Base-by-base conservation (phyloP, 2,797 vertebrate species). In the Valencia hispanica region DNA sequence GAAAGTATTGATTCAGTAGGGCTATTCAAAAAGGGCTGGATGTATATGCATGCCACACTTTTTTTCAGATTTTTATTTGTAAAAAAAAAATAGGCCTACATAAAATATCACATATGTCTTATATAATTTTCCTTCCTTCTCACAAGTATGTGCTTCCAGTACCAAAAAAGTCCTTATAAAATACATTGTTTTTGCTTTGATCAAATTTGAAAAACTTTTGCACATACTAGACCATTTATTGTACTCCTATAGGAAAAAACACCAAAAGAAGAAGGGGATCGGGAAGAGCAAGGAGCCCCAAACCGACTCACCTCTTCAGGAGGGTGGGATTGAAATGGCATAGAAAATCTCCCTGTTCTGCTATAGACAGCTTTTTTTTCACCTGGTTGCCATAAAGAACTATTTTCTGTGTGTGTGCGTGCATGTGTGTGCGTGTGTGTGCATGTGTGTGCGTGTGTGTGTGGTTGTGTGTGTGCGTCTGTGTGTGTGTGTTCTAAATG, bases 211-310 rank as follows among this genome's bases (percentile, higher is more conserved):
- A 22, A 12, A 36, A 11, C 6, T 51, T 0, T 68, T 14, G 15
- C 1, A 57, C 70, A 45, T 68, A 39, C 73, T 12, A n/a, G 34
- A 11, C 63, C 27, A 25, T 75, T 25, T 20, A 4, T 85, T 83
- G 20, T 34, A 7, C 32, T 72, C 68, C 30, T 81, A 22, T 48
- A 95, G 94, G 79, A 89, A 94, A 69, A 89, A 84, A 22, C 39
- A 4, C 0, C 2, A 76, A 39, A 85, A 82, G 73, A 89, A 89
- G 81, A 84, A 73, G 51, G 55, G 17, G 34, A 3, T 22, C 32
- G 86, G n/a, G 48, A 90, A 86, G 79, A 65, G 17, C 18, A 90
- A 71, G 78, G 90, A 89, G 1, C 17, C 17, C 61, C 45, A 81
- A 32, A 0, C 77, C 17, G 84, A 86, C 0, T 0, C 39, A 20